Evolutionary conservation across 2,113 vertebrate genomes (phyloP).

Genomic region (Synodontis membranacea): DNA sequence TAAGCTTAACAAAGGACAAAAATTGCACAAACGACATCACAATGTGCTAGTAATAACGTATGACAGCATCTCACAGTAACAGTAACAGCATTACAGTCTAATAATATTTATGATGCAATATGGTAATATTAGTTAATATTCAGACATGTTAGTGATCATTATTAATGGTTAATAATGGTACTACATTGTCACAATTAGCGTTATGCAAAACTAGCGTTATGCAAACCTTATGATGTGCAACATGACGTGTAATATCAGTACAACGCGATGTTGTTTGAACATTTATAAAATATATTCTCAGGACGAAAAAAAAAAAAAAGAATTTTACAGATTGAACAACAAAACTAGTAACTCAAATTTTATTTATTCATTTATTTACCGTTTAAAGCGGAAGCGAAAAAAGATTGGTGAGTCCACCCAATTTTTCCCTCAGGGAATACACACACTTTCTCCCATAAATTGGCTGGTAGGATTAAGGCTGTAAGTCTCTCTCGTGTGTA

Average conservation of each 20-base stretch:
- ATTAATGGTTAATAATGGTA: background rate
- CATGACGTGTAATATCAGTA: background rate
- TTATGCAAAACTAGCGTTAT: background rate
- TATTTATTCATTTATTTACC: background rate
- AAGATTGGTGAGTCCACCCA: background rate
- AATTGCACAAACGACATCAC: background rate
- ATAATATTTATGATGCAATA: background rate
- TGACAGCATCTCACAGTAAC: background rate
- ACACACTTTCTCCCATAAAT: conserved; percentile 39
- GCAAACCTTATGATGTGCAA: background rate
- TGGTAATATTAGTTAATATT: too few species aligned
- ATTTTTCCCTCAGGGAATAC: conserved; percentile 23
- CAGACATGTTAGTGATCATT: too few species aligned
- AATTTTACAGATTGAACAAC: background rate
- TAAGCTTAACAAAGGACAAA: background rate
- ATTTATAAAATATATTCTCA: background rate
- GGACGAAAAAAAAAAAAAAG: too few species aligned
- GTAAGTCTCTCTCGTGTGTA: conserved; percentile 24
- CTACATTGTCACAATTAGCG: background rate
- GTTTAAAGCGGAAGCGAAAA: background rate
- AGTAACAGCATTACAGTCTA: too few species aligned
- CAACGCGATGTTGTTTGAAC: background rate
- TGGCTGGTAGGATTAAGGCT: conserved; percentile 36
- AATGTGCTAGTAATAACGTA: background rate
- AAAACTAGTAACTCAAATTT: background rate